A percentile compares a stretch with the other conserved stretches of the same genome.
Conservation (phyloP, 2,888 invertebrate species). For the Pegoplata infirma region DNA sequence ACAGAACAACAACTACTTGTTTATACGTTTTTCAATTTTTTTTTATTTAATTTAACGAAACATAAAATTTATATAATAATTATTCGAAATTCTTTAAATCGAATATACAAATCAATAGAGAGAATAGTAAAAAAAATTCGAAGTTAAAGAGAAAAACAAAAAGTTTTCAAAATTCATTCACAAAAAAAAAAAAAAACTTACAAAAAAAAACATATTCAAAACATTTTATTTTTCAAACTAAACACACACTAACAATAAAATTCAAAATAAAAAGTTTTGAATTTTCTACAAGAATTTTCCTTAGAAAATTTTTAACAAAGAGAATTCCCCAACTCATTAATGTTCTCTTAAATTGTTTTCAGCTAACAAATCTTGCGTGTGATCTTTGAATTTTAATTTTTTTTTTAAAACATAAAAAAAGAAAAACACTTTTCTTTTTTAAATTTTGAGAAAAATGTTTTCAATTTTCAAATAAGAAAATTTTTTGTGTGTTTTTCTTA, state of each 20-base stretch:
- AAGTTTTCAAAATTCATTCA: constrained; percentile 16
- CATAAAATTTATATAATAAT: constrained; percentile 50
- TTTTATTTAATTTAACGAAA: constrained; percentile 18
- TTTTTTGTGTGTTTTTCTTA: constrained; percentile 13
- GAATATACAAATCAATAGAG: not conserved
- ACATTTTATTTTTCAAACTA: not conserved
- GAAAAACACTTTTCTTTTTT: not conserved
- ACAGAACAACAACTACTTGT: constrained; percentile 61
- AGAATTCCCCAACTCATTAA: no score
- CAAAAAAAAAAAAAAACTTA: constrained; percentile 2
- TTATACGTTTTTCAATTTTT: constrained; percentile 40
- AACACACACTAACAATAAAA: not conserved
- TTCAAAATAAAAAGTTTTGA: not conserved
- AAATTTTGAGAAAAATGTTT: not conserved
- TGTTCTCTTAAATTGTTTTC: not conserved
- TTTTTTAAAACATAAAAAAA: no score
- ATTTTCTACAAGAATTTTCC: not conserved
- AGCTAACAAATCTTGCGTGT: not conserved
- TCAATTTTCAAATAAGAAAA: not conserved
- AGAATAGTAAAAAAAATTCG: not conserved
- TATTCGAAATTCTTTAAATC: constrained; percentile 27
- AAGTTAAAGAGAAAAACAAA: not conserved
- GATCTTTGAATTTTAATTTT: not conserved
- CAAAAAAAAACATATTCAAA: not conserved
- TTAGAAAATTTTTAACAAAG: no score